Base-by-base conservation (phyloP, 2,797 vertebrate genomes). In the Podargus strigoides region DNA sequence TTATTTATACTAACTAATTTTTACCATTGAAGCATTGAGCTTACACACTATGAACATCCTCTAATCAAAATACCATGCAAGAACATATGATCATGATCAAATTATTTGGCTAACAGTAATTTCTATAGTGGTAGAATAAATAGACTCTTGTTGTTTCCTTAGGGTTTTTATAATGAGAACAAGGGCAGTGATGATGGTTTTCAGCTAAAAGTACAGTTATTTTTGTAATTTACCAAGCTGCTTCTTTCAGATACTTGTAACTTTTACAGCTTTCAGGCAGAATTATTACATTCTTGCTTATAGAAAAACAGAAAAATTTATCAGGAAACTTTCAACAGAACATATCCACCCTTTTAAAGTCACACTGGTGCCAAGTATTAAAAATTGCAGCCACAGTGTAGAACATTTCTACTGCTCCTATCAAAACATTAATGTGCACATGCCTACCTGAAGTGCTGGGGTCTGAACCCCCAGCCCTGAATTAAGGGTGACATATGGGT, bases 51-150 rank as follows among this genome's bases (percentile, higher is more conserved):
- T 41, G 59, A 90, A 85, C 47, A 69, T 77, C 18, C 53, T 82
- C 50, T 96, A 77, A 94, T 94, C 18, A 62, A 96, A 96, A 83
- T 91, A 60, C 49, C 16, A 22, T 87, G 50, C 80, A 90, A 77
- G 53, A 95, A 36, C 23, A 10, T 68, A 64, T 9, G 75, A 89
- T 91, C 63, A 20, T 41, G 20, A 92, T 30, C 44, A 42, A 77
- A 42, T 75, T 82, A 69, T 94, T 79, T 95, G 68, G n/a, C 63
- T 96, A 82, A 74, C 68, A 86, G 34, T 68, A 87, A 78, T 94
- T 93, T 92, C 73, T 94, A 9, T 52, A 34, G 30, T 5, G 44
- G 82, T 7, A 12, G n/a, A 73, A 95, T 84, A 82, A 23, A 34
- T n/a, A 79, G 86, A 75, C 17, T 72, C 62, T 88, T 87, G 30